Evolutionary conservation across 2,113 vertebrate genomes (phyloP), one percentile per base, ranked within the genome.

Genomic region (Pterocles burchelli): DNA sequence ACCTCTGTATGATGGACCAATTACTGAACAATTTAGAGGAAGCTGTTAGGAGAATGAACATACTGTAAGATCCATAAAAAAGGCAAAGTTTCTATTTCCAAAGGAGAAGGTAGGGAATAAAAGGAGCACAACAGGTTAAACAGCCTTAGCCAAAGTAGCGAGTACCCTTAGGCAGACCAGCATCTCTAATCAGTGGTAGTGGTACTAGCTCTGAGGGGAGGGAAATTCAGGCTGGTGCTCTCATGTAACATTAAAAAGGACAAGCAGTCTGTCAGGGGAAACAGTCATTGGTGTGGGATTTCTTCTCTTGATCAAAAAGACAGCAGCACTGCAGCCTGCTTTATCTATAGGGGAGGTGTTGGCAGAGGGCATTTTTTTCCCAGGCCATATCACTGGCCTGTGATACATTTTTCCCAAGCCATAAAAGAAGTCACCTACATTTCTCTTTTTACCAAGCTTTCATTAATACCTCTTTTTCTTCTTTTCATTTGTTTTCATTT

Each of bases 231-330:
- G 75, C 97, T 96, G 94, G 92, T 96, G 94, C 94, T 93, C 97
- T 97, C 97, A 97, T 93, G 94, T 96, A 96, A 96, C 97, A 96
- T 97, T 97, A 97, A 96, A 96, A 92, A 96, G 90, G 96, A 97
- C 94, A 96, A 96, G 94, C 93, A 93, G 94, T 94, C 95, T 97
- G 96, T 96, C 96, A 93, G 93, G 95, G 93, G 94, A 92, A 87
- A 20, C 91, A 95, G 96, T 89, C 97, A 91, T 9, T 95, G 93
- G 96, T 46, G 59, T 90, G 95, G 96, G 95, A 95, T 93, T 96
- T 96, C 85, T 95, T n/a, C 91, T 95, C 95, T 87, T 97, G 96
- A 96, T 97, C 96, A 96, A 96, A 97, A 93, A 95, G 96, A 94
- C 96, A 97, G 96, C 95, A 89, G 93, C 80, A 86, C 85, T 88